Conservation (phyloP, 2,888 invertebrate species). For the Lordiphosa andalusiaca region DNA sequence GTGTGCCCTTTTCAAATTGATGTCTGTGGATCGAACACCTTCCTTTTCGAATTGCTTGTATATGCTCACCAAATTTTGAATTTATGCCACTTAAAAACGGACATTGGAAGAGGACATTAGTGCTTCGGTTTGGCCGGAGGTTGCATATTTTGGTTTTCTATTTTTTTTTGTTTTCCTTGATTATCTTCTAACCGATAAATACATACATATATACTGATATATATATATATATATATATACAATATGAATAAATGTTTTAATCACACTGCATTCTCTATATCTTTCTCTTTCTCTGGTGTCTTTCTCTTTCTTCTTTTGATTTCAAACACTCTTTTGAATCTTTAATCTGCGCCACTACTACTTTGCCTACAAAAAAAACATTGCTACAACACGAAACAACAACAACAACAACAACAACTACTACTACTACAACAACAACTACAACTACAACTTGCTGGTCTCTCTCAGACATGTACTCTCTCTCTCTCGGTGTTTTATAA, state of each 20-base stretch:
- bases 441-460: conserved; percentile 33
- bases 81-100: too few species aligned
- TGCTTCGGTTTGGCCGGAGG: conserved; percentile 43
- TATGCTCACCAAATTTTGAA: not conserved
- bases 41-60: not conserved
- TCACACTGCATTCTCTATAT: conserved; percentile 63
- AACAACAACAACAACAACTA: conserved; percentile 38
- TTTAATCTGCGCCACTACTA: conserved; percentile 69
- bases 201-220: conserved; percentile 19
- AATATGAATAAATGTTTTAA: conserved; percentile 68
- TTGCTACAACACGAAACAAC: conserved; percentile 50
- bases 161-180: conserved; percentile 22
- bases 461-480: conserved; percentile 59
- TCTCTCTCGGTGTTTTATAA: conserved; percentile 62
- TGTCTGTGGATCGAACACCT: too few species aligned
- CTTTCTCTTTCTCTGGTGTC: conserved; percentile 66
- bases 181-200: conserved; percentile 31
- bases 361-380: conserved; percentile 56
- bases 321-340: conserved; percentile 65
- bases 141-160: conserved; percentile 11
- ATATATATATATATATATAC: conserved; percentile 26
- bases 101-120: conserved; percentile 34
- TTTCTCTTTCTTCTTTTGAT: conserved; percentile 63
- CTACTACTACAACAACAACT: conserved; percentile 39
- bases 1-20: too few species aligned